A percentile compares a stretch with the other conserved stretches of the same genome.
Conservation (phyloP, 2,797 vertebrate species). For the Carapus acus region DNA sequence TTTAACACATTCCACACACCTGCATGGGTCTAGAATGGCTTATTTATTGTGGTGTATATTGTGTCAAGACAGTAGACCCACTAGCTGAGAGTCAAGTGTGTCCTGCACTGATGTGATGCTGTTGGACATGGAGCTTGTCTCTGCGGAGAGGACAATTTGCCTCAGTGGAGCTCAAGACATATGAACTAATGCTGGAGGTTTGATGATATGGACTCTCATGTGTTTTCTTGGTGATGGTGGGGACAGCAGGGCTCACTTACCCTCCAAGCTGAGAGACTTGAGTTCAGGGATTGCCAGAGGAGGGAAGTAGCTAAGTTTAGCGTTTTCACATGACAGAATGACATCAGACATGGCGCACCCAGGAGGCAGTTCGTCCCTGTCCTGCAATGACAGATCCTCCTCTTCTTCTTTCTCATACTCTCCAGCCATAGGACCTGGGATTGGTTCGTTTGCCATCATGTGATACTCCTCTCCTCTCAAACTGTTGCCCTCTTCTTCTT, state of each 20-base stretch:
- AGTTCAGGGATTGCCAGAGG: conserved; percentile 80
- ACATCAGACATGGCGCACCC: conserved; percentile 81
- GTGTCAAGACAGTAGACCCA: no score
- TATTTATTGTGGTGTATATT: no score
- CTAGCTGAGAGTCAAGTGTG: no score
- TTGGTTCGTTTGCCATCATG: conserved; percentile 53
- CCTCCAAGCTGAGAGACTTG: conserved; percentile 83
- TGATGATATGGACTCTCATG: no score
- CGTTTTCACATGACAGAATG: conserved; percentile 80
- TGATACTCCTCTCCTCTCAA: conserved; percentile 78
- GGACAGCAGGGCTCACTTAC: conserved; percentile 68
- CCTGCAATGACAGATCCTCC: not conserved
- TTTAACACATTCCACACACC: no score
- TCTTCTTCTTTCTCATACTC: conserved; percentile 26
- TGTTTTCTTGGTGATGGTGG: not conserved
- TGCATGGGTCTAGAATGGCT: no score
- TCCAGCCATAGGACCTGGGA: conserved; percentile 33
- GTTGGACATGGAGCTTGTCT: no score
- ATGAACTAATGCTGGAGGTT: no score
- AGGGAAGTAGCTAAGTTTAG: conserved; percentile 79
- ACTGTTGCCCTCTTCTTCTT: conserved; percentile 62
- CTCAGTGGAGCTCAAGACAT: no score
- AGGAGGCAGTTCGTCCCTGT: conserved; percentile 69
- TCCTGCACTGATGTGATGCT: no score
- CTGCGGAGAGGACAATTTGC: no score